These are phyloP conservation scores for Agrilus planipennis DNA, from an alignment of 1,140 invertebrate genomes.

Conservation along the genomic window DNA sequence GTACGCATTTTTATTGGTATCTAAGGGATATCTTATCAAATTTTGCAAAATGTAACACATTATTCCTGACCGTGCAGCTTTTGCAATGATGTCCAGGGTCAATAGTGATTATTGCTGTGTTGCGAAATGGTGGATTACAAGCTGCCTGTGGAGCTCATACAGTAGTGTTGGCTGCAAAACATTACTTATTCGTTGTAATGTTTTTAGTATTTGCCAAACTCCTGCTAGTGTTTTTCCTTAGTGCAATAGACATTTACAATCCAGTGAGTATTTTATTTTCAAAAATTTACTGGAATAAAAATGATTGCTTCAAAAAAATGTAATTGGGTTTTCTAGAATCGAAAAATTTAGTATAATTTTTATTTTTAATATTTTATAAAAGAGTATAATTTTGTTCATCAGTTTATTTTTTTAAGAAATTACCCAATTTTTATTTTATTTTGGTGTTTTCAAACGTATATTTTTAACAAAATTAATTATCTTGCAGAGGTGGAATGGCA, in stretches of 20 bases:
- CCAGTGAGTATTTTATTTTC: conserved; percentile 52
- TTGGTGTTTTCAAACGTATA: no score
- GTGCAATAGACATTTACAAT: conserved; percentile 65
- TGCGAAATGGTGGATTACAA: conserved; percentile 84
- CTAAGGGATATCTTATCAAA: conserved; percentile 61
- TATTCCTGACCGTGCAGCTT: conserved; percentile 71
- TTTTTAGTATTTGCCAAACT: conserved; percentile 66
- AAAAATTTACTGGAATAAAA: no score
- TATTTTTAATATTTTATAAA: no score
- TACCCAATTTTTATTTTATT: conserved; percentile 11
- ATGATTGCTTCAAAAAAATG: no score
- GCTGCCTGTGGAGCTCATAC: conserved; percentile 66
- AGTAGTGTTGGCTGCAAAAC: conserved; percentile 75
- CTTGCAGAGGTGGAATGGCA: conserved; percentile 81
- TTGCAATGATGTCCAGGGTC: conserved; percentile 87
- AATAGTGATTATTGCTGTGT: conserved; percentile 82
- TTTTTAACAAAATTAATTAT: no score
- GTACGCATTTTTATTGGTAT: conserved; percentile 5
- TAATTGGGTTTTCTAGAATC: no score
- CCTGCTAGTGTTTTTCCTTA: conserved; percentile 52
- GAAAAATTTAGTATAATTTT: no score
- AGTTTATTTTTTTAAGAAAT: no score
- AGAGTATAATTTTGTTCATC: conserved; percentile 5
- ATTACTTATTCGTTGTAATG: conserved; percentile 81
- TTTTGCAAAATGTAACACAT: conserved; percentile 64